Percentiles rank a stretch among this genome's conserved stretches.
Evolutionary conservation across 2,797 vertebrate genomes (phyloP).

Genomic region (Tolypeutes matacus): DNA sequence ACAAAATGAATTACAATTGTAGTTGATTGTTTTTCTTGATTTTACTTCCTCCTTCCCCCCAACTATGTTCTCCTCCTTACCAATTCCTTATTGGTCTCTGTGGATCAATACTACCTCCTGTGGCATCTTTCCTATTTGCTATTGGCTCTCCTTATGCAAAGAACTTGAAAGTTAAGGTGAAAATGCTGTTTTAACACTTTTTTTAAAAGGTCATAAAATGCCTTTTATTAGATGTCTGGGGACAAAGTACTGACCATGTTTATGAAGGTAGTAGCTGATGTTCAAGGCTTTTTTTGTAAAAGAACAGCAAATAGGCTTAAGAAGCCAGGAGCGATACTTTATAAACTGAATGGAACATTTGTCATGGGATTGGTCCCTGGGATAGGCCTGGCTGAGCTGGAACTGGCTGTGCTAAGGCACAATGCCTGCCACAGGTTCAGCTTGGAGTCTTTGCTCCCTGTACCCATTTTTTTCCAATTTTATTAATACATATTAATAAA

Average conservation of each 20-base stretch:
- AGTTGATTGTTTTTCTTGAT: too few species aligned
- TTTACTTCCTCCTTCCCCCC: too few species aligned
- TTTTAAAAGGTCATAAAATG: constrained; percentile 15
- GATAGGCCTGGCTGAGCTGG: not conserved
- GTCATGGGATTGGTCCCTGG: not conserved
- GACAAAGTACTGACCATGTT: not conserved
- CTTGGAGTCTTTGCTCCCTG: not conserved
- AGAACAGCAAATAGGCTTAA: not conserved
- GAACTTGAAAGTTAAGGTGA: constrained; percentile 34
- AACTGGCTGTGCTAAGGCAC: not conserved
- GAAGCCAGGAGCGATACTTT: not conserved
- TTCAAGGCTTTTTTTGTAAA: constrained; percentile 39
- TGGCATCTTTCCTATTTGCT: too few species aligned
- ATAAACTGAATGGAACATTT: not conserved
- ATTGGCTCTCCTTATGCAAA: not conserved
- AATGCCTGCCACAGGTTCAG: not conserved
- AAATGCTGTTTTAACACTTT: constrained; percentile 24
- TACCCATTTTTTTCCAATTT: not conserved
- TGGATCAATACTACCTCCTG: not conserved
- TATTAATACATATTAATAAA: too few species aligned
- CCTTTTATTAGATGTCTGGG: not conserved
- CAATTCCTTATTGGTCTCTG: not conserved
- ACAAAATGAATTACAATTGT: not conserved
- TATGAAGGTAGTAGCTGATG: not conserved
- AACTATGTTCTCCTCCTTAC: not conserved